phyloP scores from a whole-genome alignment of 2,797 vertebrate species.

The Tangara arthus region DNA sequence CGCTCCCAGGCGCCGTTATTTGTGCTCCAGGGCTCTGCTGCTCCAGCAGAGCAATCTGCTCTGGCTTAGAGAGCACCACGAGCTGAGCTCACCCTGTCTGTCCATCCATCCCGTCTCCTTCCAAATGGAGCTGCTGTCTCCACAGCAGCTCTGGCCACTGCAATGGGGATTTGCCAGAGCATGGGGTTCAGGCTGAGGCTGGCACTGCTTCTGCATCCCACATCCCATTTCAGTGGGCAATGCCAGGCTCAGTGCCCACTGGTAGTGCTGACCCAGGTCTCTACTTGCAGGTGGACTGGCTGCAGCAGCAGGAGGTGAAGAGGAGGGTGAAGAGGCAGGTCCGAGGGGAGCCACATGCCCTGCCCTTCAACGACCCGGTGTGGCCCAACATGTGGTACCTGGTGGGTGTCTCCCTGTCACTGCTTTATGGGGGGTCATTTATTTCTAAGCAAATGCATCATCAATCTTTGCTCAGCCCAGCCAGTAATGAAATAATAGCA shows the following conservation, averaged over 20 bases:
- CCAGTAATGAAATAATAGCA: background rate
- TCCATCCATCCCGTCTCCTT: background rate
- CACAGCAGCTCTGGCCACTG: background rate
- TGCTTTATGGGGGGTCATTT: background rate
- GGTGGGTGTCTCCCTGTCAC: constrained; percentile 74
- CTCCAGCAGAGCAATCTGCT: background rate
- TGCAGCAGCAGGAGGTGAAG: constrained; percentile 88
- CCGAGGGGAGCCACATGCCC: constrained; percentile 65
- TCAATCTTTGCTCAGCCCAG: background rate
- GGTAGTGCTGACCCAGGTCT: background rate
- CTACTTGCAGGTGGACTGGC: constrained; percentile 84
- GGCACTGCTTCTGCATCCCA: accelerated
- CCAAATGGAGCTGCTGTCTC: background rate
- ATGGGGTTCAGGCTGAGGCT: background rate
- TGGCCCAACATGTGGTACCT: constrained; percentile 98
- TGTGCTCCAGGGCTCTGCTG: background rate
- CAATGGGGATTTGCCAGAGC: background rate
- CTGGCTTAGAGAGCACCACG: background rate
- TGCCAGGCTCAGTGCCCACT: accelerated
- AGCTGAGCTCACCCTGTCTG: background rate
- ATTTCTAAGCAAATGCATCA: background rate
- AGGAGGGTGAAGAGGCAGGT: constrained; percentile 83
- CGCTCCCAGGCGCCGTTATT: background rate
- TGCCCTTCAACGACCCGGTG: constrained; percentile 88
- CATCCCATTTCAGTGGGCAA: background rate